A percentile compares a stretch with the other conserved stretches of the same genome.
These are phyloP conservation scores for Harpagifer antarcticus DNA, from an alignment of 2,797 vertebrate genomes.

Conservation along the genomic window DNA sequence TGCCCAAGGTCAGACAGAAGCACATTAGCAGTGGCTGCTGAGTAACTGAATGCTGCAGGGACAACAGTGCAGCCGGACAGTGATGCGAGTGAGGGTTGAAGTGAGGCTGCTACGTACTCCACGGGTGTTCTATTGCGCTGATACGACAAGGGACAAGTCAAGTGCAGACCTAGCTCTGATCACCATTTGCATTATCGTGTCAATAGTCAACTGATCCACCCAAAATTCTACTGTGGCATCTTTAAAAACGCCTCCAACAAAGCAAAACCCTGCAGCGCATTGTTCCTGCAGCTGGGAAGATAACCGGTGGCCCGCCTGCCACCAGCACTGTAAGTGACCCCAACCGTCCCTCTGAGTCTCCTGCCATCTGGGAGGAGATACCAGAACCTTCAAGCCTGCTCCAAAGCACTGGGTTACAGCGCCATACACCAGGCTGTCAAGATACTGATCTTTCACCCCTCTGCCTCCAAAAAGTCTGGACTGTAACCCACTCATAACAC, in stretches of 20 bases:
- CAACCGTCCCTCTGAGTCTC: neutral
- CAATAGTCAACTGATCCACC: no score
- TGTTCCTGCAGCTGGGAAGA: no score
- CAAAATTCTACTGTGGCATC: no score
- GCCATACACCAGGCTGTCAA: neutral
- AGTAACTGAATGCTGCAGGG: slow-evolving; percentile 64
- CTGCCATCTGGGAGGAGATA: neutral
- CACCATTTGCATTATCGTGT: no score
- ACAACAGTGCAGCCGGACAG: slow-evolving; percentile 42
- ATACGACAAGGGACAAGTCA: slow-evolving; percentile 71
- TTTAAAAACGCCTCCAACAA: no score
- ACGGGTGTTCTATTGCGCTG: slow-evolving; percentile 81
- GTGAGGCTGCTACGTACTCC: slow-evolving; percentile 62
- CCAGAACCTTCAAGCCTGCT: neutral
- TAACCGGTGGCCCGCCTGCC: no score
- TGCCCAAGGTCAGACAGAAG: slow-evolving; percentile 63
- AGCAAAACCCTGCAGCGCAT: no score
- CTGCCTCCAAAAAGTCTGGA: slow-evolving; percentile 1
- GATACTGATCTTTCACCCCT: neutral
- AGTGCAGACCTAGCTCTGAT: slow-evolving; percentile 53
- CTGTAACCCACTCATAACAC: neutral
- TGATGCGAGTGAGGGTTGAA: slow-evolving; percentile 56
- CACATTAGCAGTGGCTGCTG: slow-evolving; percentile 31
- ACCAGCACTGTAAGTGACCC: neutral
- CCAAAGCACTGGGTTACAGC: neutral